Percentiles rank a stretch among this genome's conserved stretches.
Evolutionary conservation across 1,140 invertebrate species (phyloP).

Genomic region (Zaprionus ornatus): DNA sequence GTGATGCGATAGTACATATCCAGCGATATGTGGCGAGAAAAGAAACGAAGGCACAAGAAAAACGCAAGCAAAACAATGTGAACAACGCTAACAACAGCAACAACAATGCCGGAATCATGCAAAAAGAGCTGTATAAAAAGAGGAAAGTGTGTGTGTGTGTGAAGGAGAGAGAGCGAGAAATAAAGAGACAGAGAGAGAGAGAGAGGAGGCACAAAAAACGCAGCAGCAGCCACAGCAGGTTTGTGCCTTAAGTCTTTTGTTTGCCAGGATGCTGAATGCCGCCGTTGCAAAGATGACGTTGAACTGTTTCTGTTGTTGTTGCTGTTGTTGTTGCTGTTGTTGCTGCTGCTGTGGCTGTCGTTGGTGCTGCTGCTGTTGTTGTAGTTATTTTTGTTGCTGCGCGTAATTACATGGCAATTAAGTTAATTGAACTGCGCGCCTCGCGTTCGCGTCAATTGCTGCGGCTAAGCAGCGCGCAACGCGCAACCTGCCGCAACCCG

Average conservation of each 20-base stretch:
- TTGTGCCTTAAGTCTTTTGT: constrained; percentile 79
- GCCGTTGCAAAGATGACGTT: constrained; percentile 43
- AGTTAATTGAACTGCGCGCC: constrained; percentile 83
- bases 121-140: constrained; percentile 13
- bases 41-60: background rate
- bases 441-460: constrained; percentile 70
- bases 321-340: constrained; percentile 17
- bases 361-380: constrained; percentile 33
- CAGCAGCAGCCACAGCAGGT: constrained; percentile 58
- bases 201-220: constrained; percentile 1
- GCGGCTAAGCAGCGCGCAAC: constrained; percentile 26
- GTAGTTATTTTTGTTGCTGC: constrained; percentile 41
- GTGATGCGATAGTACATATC: background rate
- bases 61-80: constrained; percentile 19
- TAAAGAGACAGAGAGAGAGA: constrained; percentile 6
- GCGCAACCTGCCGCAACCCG: background rate
- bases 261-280: constrained; percentile 66
- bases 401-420: constrained; percentile 83
- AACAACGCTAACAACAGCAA: constrained; percentile 28
- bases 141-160: constrained; percentile 1
- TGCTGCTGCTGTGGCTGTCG: constrained; percentile 16
- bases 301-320: constrained; percentile 30
- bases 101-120: constrained; percentile 1
- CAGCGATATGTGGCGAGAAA: background rate
- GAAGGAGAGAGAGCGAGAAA: background rate